A percentile compares a stretch with the other conserved stretches of the same genome.
These are phyloP conservation scores for Argyresthia goedartella DNA, from an alignment of 2,888 invertebrate genomes.

Conservation along the genomic window DNA sequence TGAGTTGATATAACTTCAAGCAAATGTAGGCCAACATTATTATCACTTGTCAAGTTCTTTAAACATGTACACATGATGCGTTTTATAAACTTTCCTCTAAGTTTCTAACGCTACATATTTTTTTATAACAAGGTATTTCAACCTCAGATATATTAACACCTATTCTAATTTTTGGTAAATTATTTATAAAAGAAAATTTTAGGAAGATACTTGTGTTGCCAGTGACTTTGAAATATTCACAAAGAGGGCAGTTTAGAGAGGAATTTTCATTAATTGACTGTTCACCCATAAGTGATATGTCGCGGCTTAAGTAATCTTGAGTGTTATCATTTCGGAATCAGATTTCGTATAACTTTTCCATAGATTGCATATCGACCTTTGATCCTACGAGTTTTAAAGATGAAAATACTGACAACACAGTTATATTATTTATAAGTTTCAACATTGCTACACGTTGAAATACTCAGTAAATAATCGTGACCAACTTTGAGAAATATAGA, in stretches of 20 bases:
- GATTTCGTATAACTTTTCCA: constrained; percentile 6
- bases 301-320: constrained; percentile 26
- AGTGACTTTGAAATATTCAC: constrained; percentile 19
- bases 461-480: constrained; percentile 18
- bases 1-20: neutral
- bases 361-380: too few relatives aligned
- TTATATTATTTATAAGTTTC: constrained; percentile 39
- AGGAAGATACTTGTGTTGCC: constrained; percentile 36
- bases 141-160: constrained; percentile 34
- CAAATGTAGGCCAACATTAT: constrained; percentile 2
- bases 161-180: constrained; percentile 37
- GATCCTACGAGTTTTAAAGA: neutral
- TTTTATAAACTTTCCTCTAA: neutral
- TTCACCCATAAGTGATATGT: constrained; percentile 53
- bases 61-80: neutral
- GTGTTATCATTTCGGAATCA: constrained; percentile 2
- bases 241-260: constrained; percentile 24
- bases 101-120: constrained; percentile 46
- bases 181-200: constrained; percentile 35
- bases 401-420: constrained; percentile 46
- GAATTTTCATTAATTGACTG: constrained; percentile 47
- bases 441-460: constrained; percentile 53
- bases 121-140: constrained; percentile 47
- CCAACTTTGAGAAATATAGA: constrained; percentile 60
- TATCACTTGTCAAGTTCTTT: constrained; percentile 2